Conservation (phyloP, 2,888 invertebrate genomes). For the Saturnia japonica region DNA sequence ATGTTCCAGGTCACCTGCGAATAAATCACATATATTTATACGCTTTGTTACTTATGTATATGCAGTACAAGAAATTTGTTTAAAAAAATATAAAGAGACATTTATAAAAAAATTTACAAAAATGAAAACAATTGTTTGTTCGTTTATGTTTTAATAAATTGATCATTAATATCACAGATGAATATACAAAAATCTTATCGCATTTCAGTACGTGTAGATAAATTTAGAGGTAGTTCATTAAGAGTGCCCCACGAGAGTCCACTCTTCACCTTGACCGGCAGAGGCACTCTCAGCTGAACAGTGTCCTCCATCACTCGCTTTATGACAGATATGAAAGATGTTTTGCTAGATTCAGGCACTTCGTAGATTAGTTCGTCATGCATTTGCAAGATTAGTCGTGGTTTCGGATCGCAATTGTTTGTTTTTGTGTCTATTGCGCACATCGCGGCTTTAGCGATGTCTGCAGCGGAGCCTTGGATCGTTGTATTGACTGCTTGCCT, state of each 20-base stretch:
- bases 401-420: constrained; percentile 58
- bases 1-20: background rate
- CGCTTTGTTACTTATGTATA: background rate
- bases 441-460: constrained; percentile 96
- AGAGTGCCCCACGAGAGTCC: constrained; percentile 91
- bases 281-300: constrained; percentile 86
- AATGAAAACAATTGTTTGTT: background rate
- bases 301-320: constrained; percentile 91
- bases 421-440: constrained; percentile 85
- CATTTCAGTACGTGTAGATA: background rate
- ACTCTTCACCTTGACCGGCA: constrained; percentile 93
- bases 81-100: background rate
- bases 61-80: background rate
- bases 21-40: background rate
- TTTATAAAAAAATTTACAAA: background rate
- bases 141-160: background rate
- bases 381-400: constrained; percentile 91
- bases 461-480: constrained; percentile 98
- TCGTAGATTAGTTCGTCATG: constrained; percentile 99
- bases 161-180: constrained; percentile 2
- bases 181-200: background rate
- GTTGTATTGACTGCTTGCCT: constrained; percentile 98
- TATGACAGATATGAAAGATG: constrained; percentile 83
- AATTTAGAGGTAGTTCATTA: constrained; percentile 44
- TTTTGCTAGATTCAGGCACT: constrained; percentile 83